Evolutionary conservation across 2,888 invertebrate species (phyloP).

Genomic region (Agrilus mali): DNA sequence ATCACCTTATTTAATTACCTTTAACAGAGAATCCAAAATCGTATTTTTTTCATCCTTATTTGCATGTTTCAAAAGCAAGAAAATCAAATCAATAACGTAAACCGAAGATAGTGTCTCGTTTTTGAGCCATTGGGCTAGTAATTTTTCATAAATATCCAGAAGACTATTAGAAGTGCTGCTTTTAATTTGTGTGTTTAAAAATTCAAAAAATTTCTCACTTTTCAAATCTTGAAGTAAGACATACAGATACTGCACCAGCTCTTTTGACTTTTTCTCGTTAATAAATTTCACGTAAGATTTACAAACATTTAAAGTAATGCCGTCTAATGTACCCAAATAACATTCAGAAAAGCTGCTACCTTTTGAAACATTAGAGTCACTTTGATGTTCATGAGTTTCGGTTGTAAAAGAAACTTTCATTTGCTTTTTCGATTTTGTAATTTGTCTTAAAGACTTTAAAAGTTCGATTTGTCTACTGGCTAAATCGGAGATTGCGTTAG

Average conservation of each 20-base stretch:
- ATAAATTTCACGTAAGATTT: constrained; percentile 45
- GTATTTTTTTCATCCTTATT: constrained; percentile 39
- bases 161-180: constrained; percentile 15
- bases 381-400: constrained; percentile 15
- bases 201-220: constrained; percentile 37
- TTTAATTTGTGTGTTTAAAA: constrained; percentile 27
- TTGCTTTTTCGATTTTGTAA: constrained; percentile 32
- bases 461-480: constrained; percentile 36
- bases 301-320: constrained; percentile 36
- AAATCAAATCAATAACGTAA: constrained; percentile 47
- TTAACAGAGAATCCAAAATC: constrained; percentile 42
- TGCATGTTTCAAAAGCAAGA: constrained; percentile 45
- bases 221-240: constrained; percentile 45
- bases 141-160: constrained; percentile 20
- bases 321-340: constrained; percentile 36
- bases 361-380: constrained; percentile 13
- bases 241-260: constrained; percentile 40
- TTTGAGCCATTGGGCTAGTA: constrained; percentile 36
- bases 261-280: constrained; percentile 30
- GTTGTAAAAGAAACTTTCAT: constrained; percentile 42
- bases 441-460: constrained; percentile 33
- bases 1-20: constrained; percentile 34
- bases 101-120: constrained; percentile 39
- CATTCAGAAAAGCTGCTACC: constrained; percentile 19
- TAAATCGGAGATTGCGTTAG: constrained; percentile 15